Evolutionary conservation across 64 coral and sea anemone species (phyloP), one percentile per base, ranked within the genome.

Genomic region (Platygyra sinensis): DNA sequence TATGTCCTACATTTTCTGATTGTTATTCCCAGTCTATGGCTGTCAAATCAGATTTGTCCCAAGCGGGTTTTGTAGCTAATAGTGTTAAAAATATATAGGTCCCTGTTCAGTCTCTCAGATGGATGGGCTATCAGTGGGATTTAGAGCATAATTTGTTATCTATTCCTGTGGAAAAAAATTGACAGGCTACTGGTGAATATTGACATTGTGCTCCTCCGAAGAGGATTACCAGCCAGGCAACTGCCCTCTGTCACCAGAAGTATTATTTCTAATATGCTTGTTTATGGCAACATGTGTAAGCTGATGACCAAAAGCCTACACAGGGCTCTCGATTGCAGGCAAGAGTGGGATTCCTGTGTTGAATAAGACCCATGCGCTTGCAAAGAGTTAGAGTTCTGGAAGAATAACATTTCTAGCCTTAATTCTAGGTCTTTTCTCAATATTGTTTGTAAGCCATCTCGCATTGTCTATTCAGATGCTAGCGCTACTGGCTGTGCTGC

Each of bases 211-310:
- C 87, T 88, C 72, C 22, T 22, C 36, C 59, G 30, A 72, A 69
- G 72, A 25, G 86, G 65, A 54, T 46, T 91, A 61, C 71, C 81
- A 50, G 89, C 93, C 38, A 94, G 93, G 77, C 73, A 87, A 78
- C 63, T 95, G 72, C 89, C 94, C 19, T 72, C 80, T 72, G 18
- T 91, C 7, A 83, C 84, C 10, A 89, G 89, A 20, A 25, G 73
- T 42, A 83, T 88, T 62, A 83, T 88, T 82, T 91, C 89, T 18
- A 88, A 83, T 65, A 63, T 82, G 25, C 82, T 88, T 30, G 89
- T 91, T 42, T 91, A 91, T 88, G 94, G 94, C 24, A 91, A 82
- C 22, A 38, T 95, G 31, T 91, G 76, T n/a, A 91, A 91, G 55
- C 55, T 95, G 22, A 95, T 91, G 89, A 91, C 93, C 24, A 87